phyloP scores from a whole-genome alignment of 2,113 vertebrate genomes.

The Myiozetetes cayanensis region DNA sequence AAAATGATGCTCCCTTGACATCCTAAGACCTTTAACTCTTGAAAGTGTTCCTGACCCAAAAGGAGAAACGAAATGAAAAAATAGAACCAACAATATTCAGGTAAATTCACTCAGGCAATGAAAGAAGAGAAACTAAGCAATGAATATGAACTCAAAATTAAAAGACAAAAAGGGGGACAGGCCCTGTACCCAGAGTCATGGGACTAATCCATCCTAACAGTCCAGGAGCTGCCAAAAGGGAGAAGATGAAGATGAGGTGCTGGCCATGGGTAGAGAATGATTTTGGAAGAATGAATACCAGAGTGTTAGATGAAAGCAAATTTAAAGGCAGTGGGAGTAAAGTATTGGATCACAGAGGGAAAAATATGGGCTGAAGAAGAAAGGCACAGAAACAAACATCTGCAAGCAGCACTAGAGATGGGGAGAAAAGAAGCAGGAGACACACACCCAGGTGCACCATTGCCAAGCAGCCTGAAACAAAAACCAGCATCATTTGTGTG shows the following conservation, averaged over 20 bases:
- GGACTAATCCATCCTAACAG: constrained; percentile 1
- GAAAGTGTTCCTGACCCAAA: neutral
- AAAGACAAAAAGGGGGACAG: neutral
- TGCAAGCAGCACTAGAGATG: constrained; percentile 59
- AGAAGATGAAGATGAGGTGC: constrained; percentile 23
- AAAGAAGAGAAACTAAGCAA: neutral
- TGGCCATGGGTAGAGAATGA: constrained; percentile 1
- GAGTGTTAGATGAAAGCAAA: constrained; percentile 38
- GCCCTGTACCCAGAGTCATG: neutral
- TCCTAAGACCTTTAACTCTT: neutral
- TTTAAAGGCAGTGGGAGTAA: constrained; percentile 38
- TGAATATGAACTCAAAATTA: neutral
- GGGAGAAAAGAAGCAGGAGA: constrained; percentile 59
- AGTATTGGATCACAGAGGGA: constrained; percentile 27
- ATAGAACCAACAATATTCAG: neutral
- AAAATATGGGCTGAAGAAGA: constrained; percentile 59
- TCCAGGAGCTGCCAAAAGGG: neutral
- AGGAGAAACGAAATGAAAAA: neutral
- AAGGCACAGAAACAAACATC: constrained; percentile 62
- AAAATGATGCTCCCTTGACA: neutral
- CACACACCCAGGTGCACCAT: constrained; percentile 61
- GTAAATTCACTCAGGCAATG: neutral
- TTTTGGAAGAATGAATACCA: constrained; percentile 17
- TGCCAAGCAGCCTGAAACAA: constrained; percentile 64
- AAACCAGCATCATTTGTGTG: constrained; percentile 51